Evolutionary conservation across 1,140 invertebrate species (phyloP), one percentile per base, ranked within the genome.

Genomic region (Leptopilina clavipes): DNA sequence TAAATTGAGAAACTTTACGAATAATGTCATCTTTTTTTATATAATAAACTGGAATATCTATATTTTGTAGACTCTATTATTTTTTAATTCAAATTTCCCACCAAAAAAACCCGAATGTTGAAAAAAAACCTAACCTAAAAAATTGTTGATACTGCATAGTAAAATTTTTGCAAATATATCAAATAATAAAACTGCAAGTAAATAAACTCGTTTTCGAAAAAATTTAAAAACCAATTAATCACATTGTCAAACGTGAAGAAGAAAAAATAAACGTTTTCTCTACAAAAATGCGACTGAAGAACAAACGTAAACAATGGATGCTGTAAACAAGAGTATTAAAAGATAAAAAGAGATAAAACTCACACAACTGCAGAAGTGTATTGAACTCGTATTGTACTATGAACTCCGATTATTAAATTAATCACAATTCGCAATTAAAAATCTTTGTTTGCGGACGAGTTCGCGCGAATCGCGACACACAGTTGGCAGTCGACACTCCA

Each of bases 281-380:
- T n/a, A n/a, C n/a, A 7, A 0, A 52, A 17, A 52, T 17, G 5
- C n/a, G 6, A 17, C 48, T 6, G 7, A n/a, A 17, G 3, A 52
- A 52, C 14, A 52, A 45, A 45, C 1, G 44, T n/a, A 45, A 45
- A 45, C 48, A 52, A 52, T 52, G 48, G 14, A 52, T 7, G 14
- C 1, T n/a, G n/a, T 52, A 52, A 52, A 52, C n/a, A 52, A n/a
- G 48, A 17, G 48, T n/a, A 7, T 52, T n/a, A 17, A 52, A 52
- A 52, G 48, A 52, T 52, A 52, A 52, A 52, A 52, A 52, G 48
- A 52, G 48, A 52, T 52, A 52, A 52, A 52, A 52, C 48, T n/a
- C n/a, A 52, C 48, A 52, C 14, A n/a, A 14, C 0, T 48, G 44
- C 1, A 48, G 3, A 17, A 52, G 48, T 52, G 48, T 52, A 17